Evolutionary conservation across 2,888 invertebrate genomes (phyloP), one percentile per base, ranked within the genome.

Genomic region (Cartodere bifasciata): DNA sequence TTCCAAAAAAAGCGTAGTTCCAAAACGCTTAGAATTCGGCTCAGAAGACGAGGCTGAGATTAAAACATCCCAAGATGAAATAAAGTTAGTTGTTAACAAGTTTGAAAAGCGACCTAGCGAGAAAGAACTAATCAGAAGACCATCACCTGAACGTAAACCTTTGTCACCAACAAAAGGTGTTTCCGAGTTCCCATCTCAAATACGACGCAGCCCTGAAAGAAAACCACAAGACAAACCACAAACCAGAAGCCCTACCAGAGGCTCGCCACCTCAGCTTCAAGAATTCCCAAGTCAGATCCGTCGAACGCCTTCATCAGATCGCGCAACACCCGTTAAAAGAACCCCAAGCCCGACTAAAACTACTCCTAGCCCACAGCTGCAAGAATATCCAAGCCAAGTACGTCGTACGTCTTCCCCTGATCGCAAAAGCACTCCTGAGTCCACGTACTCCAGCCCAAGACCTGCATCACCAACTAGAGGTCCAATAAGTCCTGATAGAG

Each of bases 201-300:
- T n/a, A n/a, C n/a, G n/a, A n/a, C n/a, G n/a, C n/a, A n/a, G n/a
- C n/a, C n/a, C n/a, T n/a, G n/a, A n/a, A n/a, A n/a, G n/a, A n/a
- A n/a, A n/a, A n/a, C n/a, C n/a, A n/a, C n/a, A n/a, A n/a, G n/a
- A n/a, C n/a, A n/a, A n/a, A n/a, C n/a, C n/a, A n/a, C n/a, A n/a
- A n/a, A n/a, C n/a, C n/a, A n/a, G n/a, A n/a, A n/a, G n/a, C n/a
- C n/a, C n/a, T n/a, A n/a, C n/a, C n/a, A n/a, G n/a, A n/a, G n/a
- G n/a, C n/a, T n/a, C n/a, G n/a, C n/a, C n/a, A 20, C 28, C 31
- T 13, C 9, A 11, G 5, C 7, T 34, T 13, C 28, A 23, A 17
- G 49, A 50, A 32, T 45, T 45, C 23, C 45, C 47, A 13, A 31
- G 44, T 4, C 48, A 51, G 34, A 35, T 36, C 6, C 40, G 44